Evolutionary conservation across 2,797 vertebrate genomes (phyloP).

Genomic region (Notolepis coatsorum): DNA sequence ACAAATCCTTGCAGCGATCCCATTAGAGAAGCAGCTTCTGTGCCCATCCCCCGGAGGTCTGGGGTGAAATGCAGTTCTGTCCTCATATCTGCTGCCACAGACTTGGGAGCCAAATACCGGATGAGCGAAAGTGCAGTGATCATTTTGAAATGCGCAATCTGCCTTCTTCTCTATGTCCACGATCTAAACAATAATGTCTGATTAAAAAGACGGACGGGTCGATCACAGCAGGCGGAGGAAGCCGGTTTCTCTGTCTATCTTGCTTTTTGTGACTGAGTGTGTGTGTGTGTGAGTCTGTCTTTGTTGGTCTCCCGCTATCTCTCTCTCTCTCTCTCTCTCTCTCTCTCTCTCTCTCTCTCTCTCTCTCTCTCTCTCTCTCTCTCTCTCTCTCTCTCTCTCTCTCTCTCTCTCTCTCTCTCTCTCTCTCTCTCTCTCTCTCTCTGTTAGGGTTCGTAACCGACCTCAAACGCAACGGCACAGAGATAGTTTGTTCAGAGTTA

Average conservation of each 20-base stretch:
- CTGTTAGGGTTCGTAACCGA: no score
- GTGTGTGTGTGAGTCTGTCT: not conserved
- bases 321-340: constrained; percentile 8
- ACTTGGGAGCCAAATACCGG: constrained; percentile 12
- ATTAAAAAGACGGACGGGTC: constrained; percentile 20
- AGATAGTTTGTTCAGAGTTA: no score
- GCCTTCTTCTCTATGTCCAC: constrained; percentile 12
- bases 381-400: constrained; percentile 9
- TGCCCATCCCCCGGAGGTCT: constrained; percentile 14
- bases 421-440: not conserved
- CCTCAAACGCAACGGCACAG: no score
- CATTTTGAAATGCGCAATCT: not conserved
- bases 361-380: constrained; percentile 29
- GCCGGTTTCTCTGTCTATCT: not conserved
- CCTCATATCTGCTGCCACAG: constrained; percentile 18
- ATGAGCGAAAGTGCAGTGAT: constrained; percentile 7
- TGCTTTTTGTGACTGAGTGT: not conserved
- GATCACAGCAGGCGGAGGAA: no score
- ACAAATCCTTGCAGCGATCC: not conserved
- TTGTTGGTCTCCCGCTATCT: not conserved
- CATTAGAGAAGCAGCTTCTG: not conserved
- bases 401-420: not conserved
- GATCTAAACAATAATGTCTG: constrained; percentile 11
- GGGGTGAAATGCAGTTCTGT: constrained; percentile 15
- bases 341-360: constrained; percentile 18